phyloP scores from a whole-genome alignment of 2,797 vertebrate species.

The Chanos chanos region DNA sequence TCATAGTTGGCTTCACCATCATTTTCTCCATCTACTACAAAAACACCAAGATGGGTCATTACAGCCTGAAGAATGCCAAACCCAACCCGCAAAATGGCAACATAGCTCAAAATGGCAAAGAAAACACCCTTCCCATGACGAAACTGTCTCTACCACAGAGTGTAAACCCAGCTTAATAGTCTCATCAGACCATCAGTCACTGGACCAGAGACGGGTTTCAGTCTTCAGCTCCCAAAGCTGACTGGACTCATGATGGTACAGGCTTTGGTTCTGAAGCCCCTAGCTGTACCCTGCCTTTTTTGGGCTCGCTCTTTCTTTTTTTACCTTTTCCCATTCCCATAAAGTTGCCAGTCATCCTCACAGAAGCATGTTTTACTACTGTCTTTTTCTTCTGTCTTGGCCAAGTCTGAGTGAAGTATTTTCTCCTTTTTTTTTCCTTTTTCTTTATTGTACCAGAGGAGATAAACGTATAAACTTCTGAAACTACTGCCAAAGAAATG shows the following conservation, averaged over 20 bases:
- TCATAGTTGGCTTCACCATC: conserved; percentile 62
- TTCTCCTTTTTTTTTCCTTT: too few relatives aligned
- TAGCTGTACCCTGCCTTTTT: too few relatives aligned
- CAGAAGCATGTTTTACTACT: too few relatives aligned
- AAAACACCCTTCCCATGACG: conserved; percentile 68
- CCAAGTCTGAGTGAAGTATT: too few relatives aligned
- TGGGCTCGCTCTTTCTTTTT: too few relatives aligned
- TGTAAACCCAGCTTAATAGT: conserved; percentile 10
- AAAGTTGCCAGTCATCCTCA: too few relatives aligned
- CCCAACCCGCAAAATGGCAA: conserved; percentile 58
- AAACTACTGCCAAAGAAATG: too few relatives aligned
- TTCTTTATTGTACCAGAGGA: too few relatives aligned
- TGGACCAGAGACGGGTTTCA: not conserved
- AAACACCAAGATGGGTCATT: conserved; percentile 75
- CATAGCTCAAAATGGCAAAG: conserved; percentile 71
- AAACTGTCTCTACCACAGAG: conserved; percentile 64
- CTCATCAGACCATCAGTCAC: not conserved
- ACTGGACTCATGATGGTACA: not conserved
- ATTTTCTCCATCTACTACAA: conserved; percentile 80
- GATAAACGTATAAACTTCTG: too few relatives aligned
- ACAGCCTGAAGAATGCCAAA: conserved; percentile 71
- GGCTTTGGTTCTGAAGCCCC: not conserved
- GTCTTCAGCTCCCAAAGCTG: conserved; percentile 28
- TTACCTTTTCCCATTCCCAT: too few relatives aligned
- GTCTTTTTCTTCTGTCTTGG: too few relatives aligned